Evolutionary conservation across 1,140 invertebrate genomes (phyloP), one percentile per base, ranked within the genome.

Genomic region (Odontomachus brunneus): DNA sequence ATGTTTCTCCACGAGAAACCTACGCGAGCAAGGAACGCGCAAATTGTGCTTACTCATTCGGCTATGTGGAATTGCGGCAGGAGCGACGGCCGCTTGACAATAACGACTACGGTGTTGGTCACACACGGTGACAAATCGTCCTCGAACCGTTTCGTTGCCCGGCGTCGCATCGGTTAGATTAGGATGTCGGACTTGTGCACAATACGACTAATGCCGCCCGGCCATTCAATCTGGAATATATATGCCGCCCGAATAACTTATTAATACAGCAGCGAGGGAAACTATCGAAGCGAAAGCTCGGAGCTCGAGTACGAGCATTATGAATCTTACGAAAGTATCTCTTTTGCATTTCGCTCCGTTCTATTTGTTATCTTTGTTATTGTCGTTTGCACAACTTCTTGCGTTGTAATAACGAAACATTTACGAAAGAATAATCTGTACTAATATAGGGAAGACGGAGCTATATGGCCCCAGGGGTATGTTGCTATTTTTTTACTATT

Each of bases 1-100:
- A 29, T 24, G 49, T 78, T 57, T 14, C 75, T 57, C 51, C 38
- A 44, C 38, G 60, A 66, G 17, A 65, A 80, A 69, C 51, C 65
- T 65, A 69, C 75, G 51, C 33, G 63, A 57, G 33, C 75, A 71
- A 71, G 65, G 65, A 80, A 57, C 51, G 33, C 51, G 63, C 26
- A 51, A 44, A 80, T 29, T 57, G 65, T 80, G 75, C 75, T 80
- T 80, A 59, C 53, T 71, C 75, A 80, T 80, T 69, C 65, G 38
- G 22, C 33, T 69, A 57, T 9, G 75, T 71, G 33, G 14, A 69
- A 57, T 71, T 57, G 63, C 33, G 22, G n/a, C 24, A 51, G 73
- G n/a, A 29, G 24, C 51, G 75, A 33, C 59, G 26, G 29, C 38
- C 65, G 75, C 75, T 80, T 80, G 65, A 71, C 75, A 80, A 80